Percentiles rank a stretch among this genome's conserved stretches.
Conservation (phyloP, 2,113 vertebrate genomes). For the Clupea harengus region DNA sequence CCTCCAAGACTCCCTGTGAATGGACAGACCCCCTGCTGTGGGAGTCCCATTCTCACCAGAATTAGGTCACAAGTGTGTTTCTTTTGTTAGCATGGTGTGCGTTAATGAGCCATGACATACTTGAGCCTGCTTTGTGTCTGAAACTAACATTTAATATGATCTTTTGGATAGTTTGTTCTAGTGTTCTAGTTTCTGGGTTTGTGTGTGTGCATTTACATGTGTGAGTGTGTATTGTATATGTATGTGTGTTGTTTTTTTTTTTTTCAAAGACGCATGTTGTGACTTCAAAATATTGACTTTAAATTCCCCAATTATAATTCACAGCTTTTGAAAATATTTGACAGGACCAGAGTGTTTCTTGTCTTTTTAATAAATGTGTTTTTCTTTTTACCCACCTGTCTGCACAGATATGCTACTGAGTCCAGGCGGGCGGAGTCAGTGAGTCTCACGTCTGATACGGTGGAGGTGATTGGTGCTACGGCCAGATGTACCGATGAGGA, state of each 20-base stretch:
- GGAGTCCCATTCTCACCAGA: slow-evolving; percentile 49
- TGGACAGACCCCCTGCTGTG: slow-evolving; percentile 51
- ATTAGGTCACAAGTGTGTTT: slow-evolving; percentile 40
- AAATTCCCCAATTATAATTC: too few species aligned
- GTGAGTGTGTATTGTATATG: too few species aligned
- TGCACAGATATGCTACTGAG: slow-evolving; percentile 66
- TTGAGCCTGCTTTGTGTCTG: neutral
- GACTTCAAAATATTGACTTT: too few species aligned
- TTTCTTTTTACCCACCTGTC: slow-evolving; percentile 22
- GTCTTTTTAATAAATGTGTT: neutral
- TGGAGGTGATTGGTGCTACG: slow-evolving; percentile 63
- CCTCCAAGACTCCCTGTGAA: slow-evolving; percentile 31
- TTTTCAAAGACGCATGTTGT: too few species aligned
- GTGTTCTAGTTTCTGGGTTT: neutral
- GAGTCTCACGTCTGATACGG: slow-evolving; percentile 65
- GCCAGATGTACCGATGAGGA: slow-evolving; percentile 59
- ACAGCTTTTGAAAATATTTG: neutral
- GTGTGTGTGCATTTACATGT: too few species aligned
- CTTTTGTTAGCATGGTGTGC: slow-evolving; percentile 38
- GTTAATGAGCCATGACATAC: slow-evolving; percentile 32
- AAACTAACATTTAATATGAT: neutral
- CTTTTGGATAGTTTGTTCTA: neutral
- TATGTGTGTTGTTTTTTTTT: too few species aligned
- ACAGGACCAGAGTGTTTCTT: neutral
- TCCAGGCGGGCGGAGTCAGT: slow-evolving; percentile 60